Base-by-base conservation (phyloP, 2,888 invertebrate species). In the Himalopsyche tibetana region DNA sequence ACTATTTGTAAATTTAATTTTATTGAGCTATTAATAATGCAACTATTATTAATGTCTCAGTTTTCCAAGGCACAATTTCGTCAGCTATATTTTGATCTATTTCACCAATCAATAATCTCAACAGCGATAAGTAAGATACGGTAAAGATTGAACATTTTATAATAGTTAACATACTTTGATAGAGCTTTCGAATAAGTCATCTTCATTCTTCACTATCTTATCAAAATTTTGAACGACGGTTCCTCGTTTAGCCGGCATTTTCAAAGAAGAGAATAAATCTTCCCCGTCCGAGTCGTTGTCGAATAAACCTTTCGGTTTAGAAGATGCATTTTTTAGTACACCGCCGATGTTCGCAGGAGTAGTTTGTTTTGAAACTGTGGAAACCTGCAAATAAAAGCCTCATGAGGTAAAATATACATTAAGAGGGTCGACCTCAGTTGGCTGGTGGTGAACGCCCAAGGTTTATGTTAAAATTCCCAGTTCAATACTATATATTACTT, bases 191-290 rank as follows among this genome's bases (percentile, higher is more conserved):
- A 74, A 74, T 38, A 15, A 36, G 12, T 11, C n/a, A 1, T 74
- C 74, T 74, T 74, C 74, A 74, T 36, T 28, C 36, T 74, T 8
- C 36, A 36, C 36, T 5, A 38, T 36, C 38, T 38, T 38, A 28
- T 38, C 15, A 15, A 36, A 69, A 11, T 36, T 36, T 36, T 11
- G 74, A 4, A 36, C 1, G 15, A 4, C 74, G 15, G 15, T 74
- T 74, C 11, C 36, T 38, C 12, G 36, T 28, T 74, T 74, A 12
- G 74, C 74, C 15, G 86, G 84, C 79, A 86, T 84, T 84, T 81
- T 87, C 56, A 87, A 55, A 9, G 85, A 45, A 69, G 91, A 90
- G 89, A 90, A 89, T 81, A 91, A 90, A 19, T 91, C 90, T 82
- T 91, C 90, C 0, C 90, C 89, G 9, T 85, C 86, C 80, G 90